Base-by-base conservation (phyloP, 2,888 invertebrate genomes). In the Chirona hameri region DNA sequence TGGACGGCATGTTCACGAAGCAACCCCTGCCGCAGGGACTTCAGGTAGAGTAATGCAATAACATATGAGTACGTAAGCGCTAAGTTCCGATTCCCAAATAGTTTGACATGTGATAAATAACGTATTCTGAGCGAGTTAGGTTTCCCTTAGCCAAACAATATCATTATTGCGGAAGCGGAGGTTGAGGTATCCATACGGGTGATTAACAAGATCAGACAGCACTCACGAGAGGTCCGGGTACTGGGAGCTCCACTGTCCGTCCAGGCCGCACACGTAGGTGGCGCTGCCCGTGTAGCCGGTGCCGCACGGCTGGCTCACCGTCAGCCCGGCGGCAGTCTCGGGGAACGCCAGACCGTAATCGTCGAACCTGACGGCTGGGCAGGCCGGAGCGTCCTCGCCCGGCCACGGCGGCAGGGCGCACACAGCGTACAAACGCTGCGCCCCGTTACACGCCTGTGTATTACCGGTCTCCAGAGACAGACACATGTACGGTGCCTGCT, bases 231-330 rank as follows among this genome's bases (percentile, higher is more conserved):
- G 76, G 76, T 76, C 76, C 21, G 76, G 76, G 46, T 46, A 76
- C 31, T 39, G 39, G 10, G 76, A 39, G 39, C 72, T 81, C 83
- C 83, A 83, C 10, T 24, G 24, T 4, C 83, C 83, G 31, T 81
- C 48, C 27, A 52, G 7, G 15, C 81, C 83, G 76, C 83, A 83
- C n/a, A 27, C 18, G 55, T 79, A 83, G 76, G 27, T 69, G 31
- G 81, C 83, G n/a, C n/a, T 15, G n/a, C 83, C 83, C 0, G 31
- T 18, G 29, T 72, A 81, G 76, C 81, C 81, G 24, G 21, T 46
- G 29, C 81, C 81, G 76, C 83, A 83, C 21, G 60, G 46, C 81
- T 29, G n/a, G 52, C 0, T 18, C 15, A 24, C 76, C 5, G 39
- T 76, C 21, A 1, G 39, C 39, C 76, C 76, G 2, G 24, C 76